Conservation (phyloP, 2,888 invertebrate species). For the Aporophyla nigra region DNA sequence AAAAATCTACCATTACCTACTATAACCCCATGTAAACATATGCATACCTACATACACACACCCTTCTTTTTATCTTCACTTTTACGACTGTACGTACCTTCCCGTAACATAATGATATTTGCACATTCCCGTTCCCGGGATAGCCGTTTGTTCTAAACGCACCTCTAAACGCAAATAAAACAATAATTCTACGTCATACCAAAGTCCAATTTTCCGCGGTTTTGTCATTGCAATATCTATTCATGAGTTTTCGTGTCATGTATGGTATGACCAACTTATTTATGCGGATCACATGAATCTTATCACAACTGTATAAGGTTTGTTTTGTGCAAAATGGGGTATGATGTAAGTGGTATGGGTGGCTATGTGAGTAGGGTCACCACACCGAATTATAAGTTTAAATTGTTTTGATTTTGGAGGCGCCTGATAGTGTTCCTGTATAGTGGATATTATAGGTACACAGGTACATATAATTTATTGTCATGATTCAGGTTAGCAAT, state of each 20-base stretch:
- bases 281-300: conserved; percentile 9
- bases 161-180: conserved; percentile 71
- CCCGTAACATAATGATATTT: conserved; percentile 45
- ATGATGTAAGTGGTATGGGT: conserved; percentile 2
- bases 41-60: neutral
- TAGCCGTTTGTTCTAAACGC: conserved; percentile 58
- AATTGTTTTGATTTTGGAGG: conserved; percentile 61
- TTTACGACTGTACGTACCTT: conserved; percentile 37
- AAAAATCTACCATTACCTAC: neutral
- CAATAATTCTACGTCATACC: conserved; percentile 75
- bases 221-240: conserved; percentile 87
- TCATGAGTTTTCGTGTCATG: conserved; percentile 83
- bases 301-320: conserved; percentile 10
- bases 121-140: conserved; percentile 42
- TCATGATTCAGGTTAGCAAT: conserved; percentile 42
- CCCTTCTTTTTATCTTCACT: conserved; percentile 21
- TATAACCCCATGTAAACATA: neutral
- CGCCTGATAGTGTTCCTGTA: conserved; percentile 41
- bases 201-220: conserved; percentile 85
- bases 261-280: conserved; percentile 39
- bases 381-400: conserved; percentile 63
- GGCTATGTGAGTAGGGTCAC: conserved; percentile 66
- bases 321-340: neutral
- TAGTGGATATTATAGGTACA: conserved; percentile 9
- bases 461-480: conserved; percentile 34